Evolutionary conservation across 1,140 invertebrate species (phyloP), one percentile per base, ranked within the genome.

Genomic region (Araneus ventricosus): DNA sequence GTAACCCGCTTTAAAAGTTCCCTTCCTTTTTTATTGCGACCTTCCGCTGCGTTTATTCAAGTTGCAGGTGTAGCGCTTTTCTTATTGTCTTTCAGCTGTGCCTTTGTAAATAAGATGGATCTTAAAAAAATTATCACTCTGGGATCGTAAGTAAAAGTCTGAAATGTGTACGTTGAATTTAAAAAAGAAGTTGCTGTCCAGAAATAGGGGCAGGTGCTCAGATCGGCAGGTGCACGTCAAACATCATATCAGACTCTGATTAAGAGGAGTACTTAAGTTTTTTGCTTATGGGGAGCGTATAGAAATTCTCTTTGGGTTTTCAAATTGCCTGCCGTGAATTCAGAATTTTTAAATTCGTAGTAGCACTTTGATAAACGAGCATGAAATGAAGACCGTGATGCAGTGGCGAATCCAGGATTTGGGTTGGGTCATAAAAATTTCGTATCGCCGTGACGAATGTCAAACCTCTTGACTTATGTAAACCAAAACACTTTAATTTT

Each of bases 121-220:
- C 59, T 87, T 61, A 87, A 87, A 87, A 63, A 61, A 87, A 61
- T 87, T 87, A 87, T 61, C 85, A 87, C 57, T 87, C 30, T 87
- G 27, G 5, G 24, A 84, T 84, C 45, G 39, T 52, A 84, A 39
- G 75, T 75, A 37, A 37, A 75, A 75, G 30, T 75, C 4, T 37
- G n/a, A n/a, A 20, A 63, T 24, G n/a, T 63, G 59, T 63, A 63
- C 22, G 59, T 63, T 34, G 70, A 75, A 75, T 75, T 75, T 34
- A 37, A 75, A 75, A 75, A 37, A 37, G 30, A 22, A 37, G 70
- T 75, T 27, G 70, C 17, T 75, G 70, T 75, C 27, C 70, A 37
- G n/a, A 34, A 34, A 75, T 75, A 75, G 7, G 34, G 34, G 70
- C 70, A 75, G 70, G 70, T 75, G 70, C 30, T 75, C 4, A 3